These are phyloP conservation scores for Heterodera filipjevi DNA, from an alignment of 2,888 invertebrate species.

Conservation along the genomic window DNA sequence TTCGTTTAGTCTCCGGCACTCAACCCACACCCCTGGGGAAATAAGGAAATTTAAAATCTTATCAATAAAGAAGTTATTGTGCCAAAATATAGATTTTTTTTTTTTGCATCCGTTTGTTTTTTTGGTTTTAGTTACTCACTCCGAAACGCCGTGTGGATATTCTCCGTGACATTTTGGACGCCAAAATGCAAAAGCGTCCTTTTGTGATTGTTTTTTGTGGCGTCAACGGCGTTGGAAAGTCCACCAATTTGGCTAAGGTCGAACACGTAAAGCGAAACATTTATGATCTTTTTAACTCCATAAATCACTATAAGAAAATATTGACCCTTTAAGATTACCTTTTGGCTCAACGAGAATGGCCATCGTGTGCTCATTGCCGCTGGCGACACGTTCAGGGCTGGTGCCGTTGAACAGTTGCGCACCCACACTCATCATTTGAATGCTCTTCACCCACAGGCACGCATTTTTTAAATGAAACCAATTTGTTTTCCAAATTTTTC, in stretches of 20 bases:
- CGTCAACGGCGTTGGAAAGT: slow-evolving; percentile 98
- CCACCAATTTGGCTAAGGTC: slow-evolving; percentile 93
- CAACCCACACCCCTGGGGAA: too few relatives aligned
- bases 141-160: slow-evolving; percentile 94
- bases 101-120: not conserved
- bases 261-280: not conserved
- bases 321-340: slow-evolving; percentile 79
- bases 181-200: slow-evolving; percentile 80
- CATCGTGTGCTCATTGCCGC: slow-evolving; percentile 94
- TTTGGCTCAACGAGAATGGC: slow-evolving; percentile 97
- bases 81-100: too few relatives aligned
- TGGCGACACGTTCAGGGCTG: slow-evolving; percentile 94
- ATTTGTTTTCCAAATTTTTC: not conserved
- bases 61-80: too few relatives aligned
- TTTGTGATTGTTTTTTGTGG: slow-evolving; percentile 97
- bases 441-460: slow-evolving; percentile 76
- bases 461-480: not conserved
- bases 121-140: slow-evolving; percentile 76
- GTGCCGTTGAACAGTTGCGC: slow-evolving; percentile 95
- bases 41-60: not conserved
- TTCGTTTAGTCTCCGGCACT: too few relatives aligned
- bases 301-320: too few relatives aligned
- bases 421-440: slow-evolving; percentile 84
- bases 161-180: slow-evolving; percentile 89
- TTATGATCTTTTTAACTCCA: not conserved